Base-by-base conservation (phyloP, 2,888 invertebrate species). In the Camponotus fellah region DNA sequence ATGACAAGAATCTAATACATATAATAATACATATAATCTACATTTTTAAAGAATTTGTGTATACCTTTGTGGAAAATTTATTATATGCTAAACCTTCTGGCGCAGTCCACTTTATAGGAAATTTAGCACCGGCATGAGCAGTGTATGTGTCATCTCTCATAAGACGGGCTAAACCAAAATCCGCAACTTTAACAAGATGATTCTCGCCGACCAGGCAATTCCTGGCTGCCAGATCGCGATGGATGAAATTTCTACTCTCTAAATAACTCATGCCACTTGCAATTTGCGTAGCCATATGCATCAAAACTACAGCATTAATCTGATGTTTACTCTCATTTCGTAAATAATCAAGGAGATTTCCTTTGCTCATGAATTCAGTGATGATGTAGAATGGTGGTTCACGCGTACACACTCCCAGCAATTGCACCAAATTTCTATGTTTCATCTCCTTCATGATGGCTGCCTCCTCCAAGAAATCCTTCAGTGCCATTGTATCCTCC, bases 391-490 rank as follows among this genome's bases (percentile, higher is more conserved):
- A 99, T 5, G 99, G 99, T 14, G 99, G 99, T 95, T 99, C 99
- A 82, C 99, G 96, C 0, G 99, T 99, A 95, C 99, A 99, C 40
- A 99, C 99, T 87, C 99, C 99, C 94, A 99, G 97, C 88, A 99
- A 96, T 95, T 99, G 99, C 87, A 99, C 99, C 92, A 99, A 96
- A 96, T 99, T 99, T 40, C 99, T 98, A 95, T 99, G 99, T 92
- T 99, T 98, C 99, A 99, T 99, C 95, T 99, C 99, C 95, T 99
- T 99, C 99, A 99, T 99, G 82, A 99, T 99, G 79, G 98, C 98
- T 1, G 99, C 99, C 95, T 99, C 99, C 94, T 99, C 99, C 74
- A 99, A 96, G 95, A 99, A 99, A 95, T 99, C 99, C 95, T 99
- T 99, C 83, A 99, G 96, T 14, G 99, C 99, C 99, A 99, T 99